Percentiles rank a stretch among this genome's conserved stretches.
Evolutionary conservation across 2,888 invertebrate species (phyloP).

Genomic region (Stratiomys singularior): DNA sequence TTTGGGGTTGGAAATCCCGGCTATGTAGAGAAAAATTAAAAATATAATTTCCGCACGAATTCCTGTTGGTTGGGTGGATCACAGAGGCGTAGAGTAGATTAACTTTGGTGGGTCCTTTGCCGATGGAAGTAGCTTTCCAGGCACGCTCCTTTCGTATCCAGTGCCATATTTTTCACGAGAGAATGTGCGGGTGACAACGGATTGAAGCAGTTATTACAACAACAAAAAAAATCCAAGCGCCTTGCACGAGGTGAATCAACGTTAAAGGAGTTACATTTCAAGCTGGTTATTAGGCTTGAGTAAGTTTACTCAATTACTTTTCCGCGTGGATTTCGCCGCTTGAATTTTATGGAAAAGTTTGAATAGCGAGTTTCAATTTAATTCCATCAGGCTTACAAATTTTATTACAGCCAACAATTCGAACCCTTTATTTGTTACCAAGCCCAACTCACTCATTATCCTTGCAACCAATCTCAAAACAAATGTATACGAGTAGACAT

Average conservation of each 20-base stretch:
- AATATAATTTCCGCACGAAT: slow-evolving; percentile 17
- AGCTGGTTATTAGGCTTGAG: background rate
- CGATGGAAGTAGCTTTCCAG: background rate
- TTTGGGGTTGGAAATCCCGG: background rate
- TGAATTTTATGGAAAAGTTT: too few relatives aligned
- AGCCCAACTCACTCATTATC: too few relatives aligned
- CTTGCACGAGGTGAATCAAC: background rate
- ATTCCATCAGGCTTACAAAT: too few relatives aligned
- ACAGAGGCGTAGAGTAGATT: background rate
- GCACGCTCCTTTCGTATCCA: background rate
- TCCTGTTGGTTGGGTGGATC: background rate
- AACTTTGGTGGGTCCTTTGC: background rate
- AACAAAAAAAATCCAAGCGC: background rate
- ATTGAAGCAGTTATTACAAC: background rate
- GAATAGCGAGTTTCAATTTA: too few relatives aligned
- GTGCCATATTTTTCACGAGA: background rate
- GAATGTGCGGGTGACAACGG: background rate
- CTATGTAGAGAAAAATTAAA: slow-evolving; percentile 6
- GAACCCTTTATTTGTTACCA: too few relatives aligned
- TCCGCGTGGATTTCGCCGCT: too few relatives aligned
- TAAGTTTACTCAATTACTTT: too few relatives aligned
- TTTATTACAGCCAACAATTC: too few relatives aligned
- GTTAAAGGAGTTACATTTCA: background rate
- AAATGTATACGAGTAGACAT: too few relatives aligned
- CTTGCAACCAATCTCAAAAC: too few relatives aligned